Evolutionary conservation across 2,888 invertebrate genomes (phyloP), one percentile per base, ranked within the genome.

Genomic region (Scrobipalpa costella): DNA sequence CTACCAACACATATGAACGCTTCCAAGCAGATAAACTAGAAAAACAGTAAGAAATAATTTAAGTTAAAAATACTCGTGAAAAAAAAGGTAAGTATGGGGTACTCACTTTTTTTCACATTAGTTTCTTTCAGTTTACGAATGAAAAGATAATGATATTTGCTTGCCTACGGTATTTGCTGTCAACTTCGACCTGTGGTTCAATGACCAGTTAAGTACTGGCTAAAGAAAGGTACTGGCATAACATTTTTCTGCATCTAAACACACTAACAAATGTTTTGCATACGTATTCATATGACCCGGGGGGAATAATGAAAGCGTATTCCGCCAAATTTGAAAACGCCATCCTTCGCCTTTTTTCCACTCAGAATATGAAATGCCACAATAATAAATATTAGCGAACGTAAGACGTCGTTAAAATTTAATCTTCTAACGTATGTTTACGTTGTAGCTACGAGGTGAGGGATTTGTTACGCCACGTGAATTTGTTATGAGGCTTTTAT

Each of bases 251-350:
- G 5, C 11, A n/a, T 58, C 49, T 0, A 2, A 81, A 81, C 71
- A 68, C 8, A 63, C 63, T 67, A 64, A 73, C 73, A 69, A 73
- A 70, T 68, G 67, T 68, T 68, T 73, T 72, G 72, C 80, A 76
- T 74, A 72, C 69, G 70, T 65, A 72, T 64, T 66, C 76, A 70
- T 79, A 77, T 70, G 77, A 76, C 73, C 75, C 72, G 68, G 68
- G 67, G 67, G 73, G 69, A 73, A 79, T 83, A 84, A 85, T 81
- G 79, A 78, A 80, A 79, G 72, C 72, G 74, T 74, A 80, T 80
- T 73, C 69, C 68, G 68, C 71, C 73, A 76, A 81, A 79, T 80
- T 81, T 77, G 73, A 70, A 71, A 73, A 64, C 65, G 61, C 66
- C 57, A 61, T 69, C 67, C 58, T 58, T 58, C 58, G 58, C 50